Base-by-base conservation (phyloP, 2,113 vertebrate genomes). In the Gallinago jamesoni region DNA sequence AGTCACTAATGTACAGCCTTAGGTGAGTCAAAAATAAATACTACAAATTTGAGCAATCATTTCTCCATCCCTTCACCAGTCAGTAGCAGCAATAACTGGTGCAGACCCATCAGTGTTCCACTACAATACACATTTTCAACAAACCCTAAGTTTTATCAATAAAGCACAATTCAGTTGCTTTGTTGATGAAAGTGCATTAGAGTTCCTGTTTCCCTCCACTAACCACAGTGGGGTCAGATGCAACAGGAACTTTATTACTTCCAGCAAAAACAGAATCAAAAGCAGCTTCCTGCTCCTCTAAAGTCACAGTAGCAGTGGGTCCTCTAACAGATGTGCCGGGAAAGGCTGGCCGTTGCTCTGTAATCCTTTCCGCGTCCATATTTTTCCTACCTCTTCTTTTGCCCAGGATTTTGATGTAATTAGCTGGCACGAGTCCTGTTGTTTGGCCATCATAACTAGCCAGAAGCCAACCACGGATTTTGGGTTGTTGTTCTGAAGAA, bases 381-480 rank as follows among this genome's bases (percentile, higher is more conserved):
- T 98, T 97, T 97, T 97, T 99, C 63, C 98, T 98, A 60, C 99
- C 99, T 97, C 98, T 99, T 97, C 99, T 98, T 98, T 98, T 99
- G 62, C 99, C 99, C 62, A 99, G 98, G 96, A 99, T 98, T 98
- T 98, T 99, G 85, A 99, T 98, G 66, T 99, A 99, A 98, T 99
- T 99, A 94, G 99, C 99, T 43, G 99, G 99, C 85, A 99, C 98
- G 7, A 99, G 98, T 95, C 99, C 99, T 45, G 98, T 98, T 79
- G 98, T 98, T 94, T 99, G 99, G 53, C 99, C 98, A 50, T 99
- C 99, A 5, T 98, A 84, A 87, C 99, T 99, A 91, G 99, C 99
- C 97, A 99, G 97, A 90, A 99, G 98, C 99, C 99, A 99, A 64
- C 99, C 99, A 22, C 99, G 99, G 43, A 99, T 98, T 96, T 98